These are phyloP conservation scores for Anoplopoma fimbria DNA, from an alignment of 2,113 vertebrate species.

Conservation along the genomic window DNA sequence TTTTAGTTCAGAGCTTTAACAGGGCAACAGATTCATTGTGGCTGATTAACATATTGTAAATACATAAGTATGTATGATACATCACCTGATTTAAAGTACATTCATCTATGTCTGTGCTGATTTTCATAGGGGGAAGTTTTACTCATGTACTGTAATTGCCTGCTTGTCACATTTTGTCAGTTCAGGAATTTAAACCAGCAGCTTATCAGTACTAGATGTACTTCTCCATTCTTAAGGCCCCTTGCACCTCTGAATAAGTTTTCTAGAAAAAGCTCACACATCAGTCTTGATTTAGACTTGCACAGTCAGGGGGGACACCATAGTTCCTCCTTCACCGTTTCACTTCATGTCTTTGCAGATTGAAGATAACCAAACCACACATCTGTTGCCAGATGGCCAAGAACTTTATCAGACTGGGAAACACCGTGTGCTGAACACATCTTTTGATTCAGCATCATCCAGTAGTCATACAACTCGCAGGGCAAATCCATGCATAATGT, in stretches of 20 bases:
- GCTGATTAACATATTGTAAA: not conserved
- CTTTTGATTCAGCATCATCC: not conserved
- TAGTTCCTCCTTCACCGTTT: slow-evolving; percentile 52
- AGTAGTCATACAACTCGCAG: not conserved
- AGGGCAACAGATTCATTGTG: not conserved
- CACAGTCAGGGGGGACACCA: no score
- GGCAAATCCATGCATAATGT: not conserved
- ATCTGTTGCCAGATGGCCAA: not conserved
- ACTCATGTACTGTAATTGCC: not conserved
- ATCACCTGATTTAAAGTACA: not conserved
- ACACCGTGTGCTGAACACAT: not conserved
- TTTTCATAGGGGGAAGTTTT: not conserved
- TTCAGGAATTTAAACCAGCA: not conserved
- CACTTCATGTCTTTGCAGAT: slow-evolving; percentile 38
- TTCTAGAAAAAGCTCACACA: not conserved
- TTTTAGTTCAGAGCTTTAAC: not conserved
- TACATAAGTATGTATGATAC: not conserved
- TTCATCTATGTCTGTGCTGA: not conserved
- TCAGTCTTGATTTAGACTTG: not conserved
- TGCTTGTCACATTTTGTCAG: not conserved
- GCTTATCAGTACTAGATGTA: not conserved
- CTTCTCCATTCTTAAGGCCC: not conserved
- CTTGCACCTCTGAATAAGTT: not conserved
- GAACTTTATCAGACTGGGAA: not conserved
- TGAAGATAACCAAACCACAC: slow-evolving; percentile 11